Conservation (phyloP, 2,888 invertebrate species). For the Dicycla oo region DNA sequence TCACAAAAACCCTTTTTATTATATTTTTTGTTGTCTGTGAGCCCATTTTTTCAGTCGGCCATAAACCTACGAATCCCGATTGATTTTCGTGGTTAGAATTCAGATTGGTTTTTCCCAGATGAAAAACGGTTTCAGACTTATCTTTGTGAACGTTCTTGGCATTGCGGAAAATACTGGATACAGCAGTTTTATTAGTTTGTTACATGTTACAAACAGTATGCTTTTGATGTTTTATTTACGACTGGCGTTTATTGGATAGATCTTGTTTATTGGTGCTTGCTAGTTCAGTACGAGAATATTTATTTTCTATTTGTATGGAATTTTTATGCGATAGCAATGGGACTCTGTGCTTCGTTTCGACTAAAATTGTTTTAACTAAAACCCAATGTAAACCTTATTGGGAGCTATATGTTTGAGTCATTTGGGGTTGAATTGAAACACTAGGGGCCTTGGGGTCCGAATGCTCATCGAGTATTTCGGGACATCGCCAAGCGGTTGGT, state of each 20-base stretch:
- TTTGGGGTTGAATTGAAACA: no score
- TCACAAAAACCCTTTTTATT: constrained; percentile 19
- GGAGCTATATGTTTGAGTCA: no score
- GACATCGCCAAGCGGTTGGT: no score
- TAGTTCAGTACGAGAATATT: constrained; percentile 1
- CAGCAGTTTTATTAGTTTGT: constrained; percentile 40
- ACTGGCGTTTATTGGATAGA: constrained; percentile 30
- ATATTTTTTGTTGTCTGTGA: constrained; percentile 17
- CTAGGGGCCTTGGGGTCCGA: no score
- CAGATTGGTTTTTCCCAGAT: constrained; percentile 53
- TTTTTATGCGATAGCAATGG: constrained; percentile 2
- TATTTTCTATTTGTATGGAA: not conserved
- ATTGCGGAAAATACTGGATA: constrained; percentile 31
- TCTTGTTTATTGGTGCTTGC: constrained; percentile 47
- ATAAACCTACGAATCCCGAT: constrained; percentile 44
- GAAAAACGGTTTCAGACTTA: constrained; percentile 35
- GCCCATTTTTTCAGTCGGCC: constrained; percentile 39
- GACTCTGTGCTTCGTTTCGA: not conserved
- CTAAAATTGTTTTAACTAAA: not conserved
- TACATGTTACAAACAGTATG: constrained; percentile 35
- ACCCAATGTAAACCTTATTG: no score
- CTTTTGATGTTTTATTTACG: constrained; percentile 49
- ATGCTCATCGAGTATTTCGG: no score
- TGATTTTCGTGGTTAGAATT: constrained; percentile 60
- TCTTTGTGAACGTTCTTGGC: constrained; percentile 35